Evolutionary conservation across 2,797 vertebrate genomes (phyloP), one percentile per base, ranked within the genome.

Genomic region (Callimico goeldii): DNA sequence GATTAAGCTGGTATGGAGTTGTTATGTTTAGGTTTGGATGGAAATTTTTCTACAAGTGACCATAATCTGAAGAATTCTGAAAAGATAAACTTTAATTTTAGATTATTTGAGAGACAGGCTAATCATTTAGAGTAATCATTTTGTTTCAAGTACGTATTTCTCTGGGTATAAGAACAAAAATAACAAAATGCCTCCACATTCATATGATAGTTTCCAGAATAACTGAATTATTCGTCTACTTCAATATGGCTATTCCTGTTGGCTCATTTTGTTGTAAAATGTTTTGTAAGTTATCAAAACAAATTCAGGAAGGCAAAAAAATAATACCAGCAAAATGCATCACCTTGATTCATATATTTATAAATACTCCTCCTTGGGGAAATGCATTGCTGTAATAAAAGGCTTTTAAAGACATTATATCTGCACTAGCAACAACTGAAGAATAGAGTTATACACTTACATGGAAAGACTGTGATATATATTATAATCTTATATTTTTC

Each of bases 391-490:
- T 94, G 10, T 92, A 86, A 97, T 97, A 98, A n/a, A 95, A 95
- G 90, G 80, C 26, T 50, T 91, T 96, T 92, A 97, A 81, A 97
- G 12, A 1, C 36, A 87, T 96, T 98, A 84, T 57, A 61, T 94
- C 75, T 92, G 12, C 86, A 79, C 10, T 70, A 97, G 64, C 52
- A 95, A 73, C 98, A 97, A 98, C 97, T 98, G 94, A 98, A 88
- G 58, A 92, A 97, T 82, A 88, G 12, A 94, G 43, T 96, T 97
- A 98, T 67, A 85, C 4, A 91, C 48, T 97, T 96, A 95, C n/a
- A 24, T 41, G 86, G 17, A 64, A 48, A 97, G n/a, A 76, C 39
- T 72, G 58, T 95, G 92, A 96, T 88, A 95, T 89, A 81, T 95
- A 91, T n/a, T 93, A 11, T 33, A 88, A 95, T 97, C 97, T 98